phyloP scores from a whole-genome alignment of 2,113 vertebrate species.

The Hippopotamus amphibius region DNA sequence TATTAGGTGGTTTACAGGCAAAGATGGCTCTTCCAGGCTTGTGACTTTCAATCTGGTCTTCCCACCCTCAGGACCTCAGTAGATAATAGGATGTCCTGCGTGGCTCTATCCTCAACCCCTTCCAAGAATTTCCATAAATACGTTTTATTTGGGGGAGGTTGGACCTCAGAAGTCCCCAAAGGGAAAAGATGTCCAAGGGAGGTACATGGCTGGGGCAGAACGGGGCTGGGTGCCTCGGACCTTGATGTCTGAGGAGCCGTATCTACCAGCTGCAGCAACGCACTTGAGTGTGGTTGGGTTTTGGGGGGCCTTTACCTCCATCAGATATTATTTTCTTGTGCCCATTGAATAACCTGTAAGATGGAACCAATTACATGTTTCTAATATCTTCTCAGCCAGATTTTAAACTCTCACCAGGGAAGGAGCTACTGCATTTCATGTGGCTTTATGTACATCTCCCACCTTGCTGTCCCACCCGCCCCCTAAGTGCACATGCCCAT shows the following conservation, averaged over 20 bases:
- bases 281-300: background rate
- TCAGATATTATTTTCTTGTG: background rate
- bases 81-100: background rate
- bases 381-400: background rate
- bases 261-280: background rate
- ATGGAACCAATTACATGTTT: background rate
- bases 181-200: background rate
- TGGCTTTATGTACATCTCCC: background rate
- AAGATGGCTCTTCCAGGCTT: slow-evolving; percentile 19
- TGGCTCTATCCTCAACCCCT: background rate
- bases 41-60: slow-evolving; percentile 40
- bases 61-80: background rate
- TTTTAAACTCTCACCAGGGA: background rate
- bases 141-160: background rate
- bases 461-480: background rate
- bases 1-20: slow-evolving; percentile 23
- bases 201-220: background rate
- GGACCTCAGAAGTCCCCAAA: background rate
- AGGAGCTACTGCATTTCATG: background rate
- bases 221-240: background rate
- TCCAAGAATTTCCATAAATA: background rate
- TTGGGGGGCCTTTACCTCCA: background rate
- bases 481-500: rapidly evolving
- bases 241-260: background rate
- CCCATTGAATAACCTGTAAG: background rate